phyloP scores from a whole-genome alignment of 2,797 vertebrate genomes.

The Lepilemur septentrionalis region DNA sequence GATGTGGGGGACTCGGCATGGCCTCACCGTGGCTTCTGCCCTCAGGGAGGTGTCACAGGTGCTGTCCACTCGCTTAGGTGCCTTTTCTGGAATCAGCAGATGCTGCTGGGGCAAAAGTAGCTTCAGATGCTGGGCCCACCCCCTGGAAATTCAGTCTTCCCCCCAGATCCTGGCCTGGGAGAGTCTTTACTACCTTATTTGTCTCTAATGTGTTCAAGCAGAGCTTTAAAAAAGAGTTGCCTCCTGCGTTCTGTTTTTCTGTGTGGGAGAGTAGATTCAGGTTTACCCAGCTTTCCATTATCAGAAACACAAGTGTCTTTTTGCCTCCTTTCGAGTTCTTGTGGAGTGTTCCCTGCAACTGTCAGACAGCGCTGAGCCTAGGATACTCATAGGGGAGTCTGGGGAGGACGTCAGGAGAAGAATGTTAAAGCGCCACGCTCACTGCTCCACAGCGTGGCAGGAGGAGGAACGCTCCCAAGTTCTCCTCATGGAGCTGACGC shows the following conservation, averaged over 20 bases:
- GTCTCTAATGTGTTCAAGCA: not conserved
- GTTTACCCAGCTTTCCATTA: not conserved
- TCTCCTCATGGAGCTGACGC: too few species aligned
- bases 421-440: not conserved
- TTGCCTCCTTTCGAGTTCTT: not conserved
- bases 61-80: not conserved
- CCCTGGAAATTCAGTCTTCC: not conserved
- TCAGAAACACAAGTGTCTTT: not conserved
- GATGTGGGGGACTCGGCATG: not conserved
- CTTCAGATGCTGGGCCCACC: not conserved
- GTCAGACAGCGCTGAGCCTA: not conserved
- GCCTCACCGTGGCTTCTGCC: not conserved
- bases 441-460: not conserved
- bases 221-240: not conserved
- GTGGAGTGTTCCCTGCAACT: not conserved
- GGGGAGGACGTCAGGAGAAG: not conserved
- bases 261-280: not conserved
- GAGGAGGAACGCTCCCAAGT: not conserved
- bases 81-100: not conserved
- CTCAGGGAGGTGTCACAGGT: not conserved
- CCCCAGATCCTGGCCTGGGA: not conserved
- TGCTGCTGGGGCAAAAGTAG: not conserved
- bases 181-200: not conserved
- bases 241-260: not conserved
- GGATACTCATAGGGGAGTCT: not conserved